Percentiles rank a stretch among this genome's conserved stretches.
Evolutionary conservation across 2,113 vertebrate genomes (phyloP).

Genomic region (Gallinago undulata): DNA sequence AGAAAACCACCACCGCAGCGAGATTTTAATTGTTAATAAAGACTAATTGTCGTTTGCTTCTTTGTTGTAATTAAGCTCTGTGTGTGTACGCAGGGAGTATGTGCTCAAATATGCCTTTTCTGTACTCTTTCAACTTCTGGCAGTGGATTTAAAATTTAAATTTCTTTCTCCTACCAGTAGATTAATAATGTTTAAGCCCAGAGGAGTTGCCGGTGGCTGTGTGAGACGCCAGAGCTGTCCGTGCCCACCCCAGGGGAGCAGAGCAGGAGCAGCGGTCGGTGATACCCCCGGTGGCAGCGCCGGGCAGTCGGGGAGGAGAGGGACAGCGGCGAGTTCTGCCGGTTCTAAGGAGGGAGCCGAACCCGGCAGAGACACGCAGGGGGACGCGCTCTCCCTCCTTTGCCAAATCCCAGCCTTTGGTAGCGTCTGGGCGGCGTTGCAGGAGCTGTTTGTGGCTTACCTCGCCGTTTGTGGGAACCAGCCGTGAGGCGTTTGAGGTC

Average conservation of each 20-base stretch:
- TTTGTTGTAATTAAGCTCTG: background rate
- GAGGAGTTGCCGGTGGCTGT: accelerated
- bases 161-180: accelerated
- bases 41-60: background rate
- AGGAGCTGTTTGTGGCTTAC: background rate
- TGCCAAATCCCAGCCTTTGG: background rate
- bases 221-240: accelerated
- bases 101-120: background rate
- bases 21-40: background rate
- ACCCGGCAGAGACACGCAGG: accelerated
- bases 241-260: background rate
- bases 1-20: background rate
- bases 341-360: background rate
- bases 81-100: background rate
- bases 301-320: accelerated
- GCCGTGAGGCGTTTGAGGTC: background rate
- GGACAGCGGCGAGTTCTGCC: accelerated
- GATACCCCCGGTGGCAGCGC: background rate
- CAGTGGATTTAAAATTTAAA: background rate
- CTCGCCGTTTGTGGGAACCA: background rate
- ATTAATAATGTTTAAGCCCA: background rate
- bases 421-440: background rate
- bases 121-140: background rate
- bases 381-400: background rate
- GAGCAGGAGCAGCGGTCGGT: background rate